Evolutionary conservation across 2,797 vertebrate genomes (phyloP).

Genomic region (Pelochelys cantorii): DNA sequence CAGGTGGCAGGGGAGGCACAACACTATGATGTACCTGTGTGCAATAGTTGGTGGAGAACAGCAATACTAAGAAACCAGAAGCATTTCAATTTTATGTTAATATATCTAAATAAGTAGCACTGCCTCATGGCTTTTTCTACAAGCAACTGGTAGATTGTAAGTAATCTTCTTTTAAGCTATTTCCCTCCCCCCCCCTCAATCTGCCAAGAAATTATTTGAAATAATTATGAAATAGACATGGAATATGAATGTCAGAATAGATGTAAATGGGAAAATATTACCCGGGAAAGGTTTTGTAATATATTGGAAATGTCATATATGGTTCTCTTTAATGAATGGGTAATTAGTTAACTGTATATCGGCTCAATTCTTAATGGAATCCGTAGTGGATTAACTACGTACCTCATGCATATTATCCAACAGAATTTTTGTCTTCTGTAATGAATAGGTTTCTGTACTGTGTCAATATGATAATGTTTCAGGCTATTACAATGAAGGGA

Average conservation of each 20-base stretch:
- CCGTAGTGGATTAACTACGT: constrained; percentile 67
- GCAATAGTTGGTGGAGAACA: not conserved
- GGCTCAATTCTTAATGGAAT: constrained; percentile 66
- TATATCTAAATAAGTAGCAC: constrained; percentile 24
- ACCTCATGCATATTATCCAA: constrained; percentile 62
- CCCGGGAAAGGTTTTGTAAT: constrained; percentile 57
- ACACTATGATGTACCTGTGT: not conserved
- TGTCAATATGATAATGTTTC: not conserved
- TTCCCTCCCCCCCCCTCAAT: constrained; percentile 19
- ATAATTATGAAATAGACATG: constrained; percentile 70
- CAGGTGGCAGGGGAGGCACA: not conserved
- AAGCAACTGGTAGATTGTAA: constrained; percentile 59
- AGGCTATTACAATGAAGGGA: not conserved
- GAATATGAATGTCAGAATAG: constrained; percentile 76
- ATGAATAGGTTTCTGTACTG: constrained; percentile 34
- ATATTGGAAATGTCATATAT: constrained; percentile 73
- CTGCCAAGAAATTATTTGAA: constrained; percentile 73
- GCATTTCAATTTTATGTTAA: constrained; percentile 7
- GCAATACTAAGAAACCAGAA: not conserved
- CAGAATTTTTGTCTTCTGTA: constrained; percentile 34
- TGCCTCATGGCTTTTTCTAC: constrained; percentile 40
- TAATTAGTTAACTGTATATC: constrained; percentile 71
- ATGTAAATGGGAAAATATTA: constrained; percentile 72
- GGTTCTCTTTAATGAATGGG: constrained; percentile 73
- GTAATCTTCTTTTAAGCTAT: constrained; percentile 71